Conservation (phyloP, 1,140 invertebrate species). For the Ganaspis sp. region DNA sequence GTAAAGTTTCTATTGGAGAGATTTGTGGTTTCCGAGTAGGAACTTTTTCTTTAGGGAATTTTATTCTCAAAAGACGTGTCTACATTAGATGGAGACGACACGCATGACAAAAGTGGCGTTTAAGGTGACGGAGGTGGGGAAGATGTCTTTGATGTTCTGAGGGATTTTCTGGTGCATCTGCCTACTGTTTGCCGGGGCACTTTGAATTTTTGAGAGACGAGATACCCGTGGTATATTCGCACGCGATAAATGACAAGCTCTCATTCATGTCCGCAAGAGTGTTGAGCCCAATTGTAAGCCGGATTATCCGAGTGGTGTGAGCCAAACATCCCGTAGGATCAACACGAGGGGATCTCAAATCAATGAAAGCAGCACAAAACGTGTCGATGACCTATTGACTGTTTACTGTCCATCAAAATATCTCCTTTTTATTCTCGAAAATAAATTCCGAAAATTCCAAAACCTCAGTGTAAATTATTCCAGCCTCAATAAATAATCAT, state of each 20-base stretch:
- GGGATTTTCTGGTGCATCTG: slow-evolving; percentile 70
- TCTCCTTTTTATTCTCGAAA: background rate
- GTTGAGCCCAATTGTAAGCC: slow-evolving; percentile 69
- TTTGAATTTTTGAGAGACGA: slow-evolving; percentile 57
- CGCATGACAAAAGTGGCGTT: slow-evolving; percentile 22
- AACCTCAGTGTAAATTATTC: background rate
- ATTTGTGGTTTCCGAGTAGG: background rate
- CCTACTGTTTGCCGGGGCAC: slow-evolving; percentile 65
- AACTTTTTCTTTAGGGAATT: slow-evolving; percentile 6
- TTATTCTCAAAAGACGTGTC: slow-evolving; percentile 24
- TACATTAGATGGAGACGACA: slow-evolving; percentile 7
- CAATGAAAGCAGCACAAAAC: slow-evolving; percentile 50
- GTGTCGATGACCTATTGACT: slow-evolving; percentile 38
- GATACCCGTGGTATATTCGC: slow-evolving; percentile 45
- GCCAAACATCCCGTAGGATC: slow-evolving; percentile 66
- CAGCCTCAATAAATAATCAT: background rate
- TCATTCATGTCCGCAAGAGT: slow-evolving; percentile 52
- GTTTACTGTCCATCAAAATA: slow-evolving; percentile 6
- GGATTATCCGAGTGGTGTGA: slow-evolving; percentile 72
- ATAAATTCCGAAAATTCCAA: background rate
- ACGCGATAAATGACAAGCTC: slow-evolving; percentile 48
- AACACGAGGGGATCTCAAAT: slow-evolving; percentile 37
- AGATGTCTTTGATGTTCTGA: slow-evolving; percentile 49
- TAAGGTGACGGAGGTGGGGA: slow-evolving; percentile 20
- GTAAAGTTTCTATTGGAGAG: background rate